Evolutionary conservation across 2,888 invertebrate species (phyloP), one percentile per base, ranked within the genome.

Genomic region (Lamproptera curius): DNA sequence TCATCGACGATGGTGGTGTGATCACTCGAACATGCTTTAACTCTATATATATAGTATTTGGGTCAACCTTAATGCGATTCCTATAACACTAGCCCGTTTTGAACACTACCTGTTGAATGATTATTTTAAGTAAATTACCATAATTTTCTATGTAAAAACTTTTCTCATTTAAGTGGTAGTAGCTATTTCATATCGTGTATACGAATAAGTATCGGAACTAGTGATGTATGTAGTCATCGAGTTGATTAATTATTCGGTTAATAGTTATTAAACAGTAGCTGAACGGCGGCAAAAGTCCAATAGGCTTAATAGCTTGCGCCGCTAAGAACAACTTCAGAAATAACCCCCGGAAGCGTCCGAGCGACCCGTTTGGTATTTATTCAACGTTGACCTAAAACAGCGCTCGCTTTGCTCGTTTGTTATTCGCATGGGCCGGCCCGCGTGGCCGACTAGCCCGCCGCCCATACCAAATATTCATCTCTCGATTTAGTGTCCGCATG

Each of bases 351-450:
- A 86, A 87, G 84, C 83, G 81, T 73, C 76, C 79, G 76, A 78
- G 76, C 86, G 84, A 84, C 85, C 83, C 79, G 86, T 87, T 86
- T 87, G 86, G 87, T 86, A 87, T 87, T 86, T 86, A 85, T 85
- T 86, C 83, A 79, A 76, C 81, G 87, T 86, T 86, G 87, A 86
- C 87, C 87, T 87, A 87, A 87, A 87, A 86, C 85, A 86, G 87
- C 71, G 78, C 71, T 81, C 71, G 84, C 77, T 84, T 84, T 85
- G 83, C 83, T 83, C 81, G 80, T 85, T 81, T 85, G 80, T 80
- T 86, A 83, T 83, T 84, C 73, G 79, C 78, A 43, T 52, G 41
- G 28, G 50, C n/a, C n/a, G n/a, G n/a, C 26, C 40, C 41, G 44
- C 36, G 65, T 73, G 73, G 73, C 69, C 74, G 73, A 76, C 70